Conservation (phyloP, 37 sponge, comb jelly and placozoan genomes). For the Halisarca cf. caerulea region DNA sequence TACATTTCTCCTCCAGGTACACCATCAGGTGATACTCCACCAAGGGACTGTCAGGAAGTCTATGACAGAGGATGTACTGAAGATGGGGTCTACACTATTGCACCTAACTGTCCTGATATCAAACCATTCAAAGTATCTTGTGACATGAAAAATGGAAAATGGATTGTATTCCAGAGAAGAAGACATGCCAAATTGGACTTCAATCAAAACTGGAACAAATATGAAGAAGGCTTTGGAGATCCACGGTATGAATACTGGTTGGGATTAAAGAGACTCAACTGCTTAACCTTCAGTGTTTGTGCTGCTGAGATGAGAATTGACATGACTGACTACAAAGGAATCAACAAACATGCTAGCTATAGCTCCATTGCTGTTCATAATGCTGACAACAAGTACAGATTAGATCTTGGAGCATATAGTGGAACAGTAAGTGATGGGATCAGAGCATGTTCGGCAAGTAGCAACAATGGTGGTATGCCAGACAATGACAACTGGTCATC, state of each 20-base stretch:
- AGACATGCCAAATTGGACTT: conserved; percentile 3
- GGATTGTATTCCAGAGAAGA: conserved; percentile 17
- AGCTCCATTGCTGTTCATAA: conserved; percentile 4
- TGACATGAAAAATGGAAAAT: conserved; percentile 22
- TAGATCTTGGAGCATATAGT: conserved; percentile 1
- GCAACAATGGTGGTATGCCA: neutral
- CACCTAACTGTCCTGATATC: neutral
- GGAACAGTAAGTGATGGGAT: neutral
- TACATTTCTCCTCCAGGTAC: neutral
- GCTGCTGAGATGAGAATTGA: conserved; percentile 14
- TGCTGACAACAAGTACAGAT: neutral
- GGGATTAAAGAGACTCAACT: conserved; percentile 11
- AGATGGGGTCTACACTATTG: conserved; percentile 24
- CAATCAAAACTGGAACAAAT: neutral
- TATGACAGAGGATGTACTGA: neutral
- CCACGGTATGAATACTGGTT: conserved; percentile 3
- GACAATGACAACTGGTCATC: conserved; percentile 5
- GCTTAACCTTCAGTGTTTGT: neutral
- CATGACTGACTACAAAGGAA: neutral
- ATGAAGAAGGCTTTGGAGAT: conserved; percentile 16
- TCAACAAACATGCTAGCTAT: neutral
- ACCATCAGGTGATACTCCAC: neutral
- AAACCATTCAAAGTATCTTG: conserved; percentile 11
- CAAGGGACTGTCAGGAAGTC: conserved; percentile 8
- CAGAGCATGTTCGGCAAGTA: neutral